These are phyloP conservation scores for Sterna hirundo DNA, from an alignment of 2,113 vertebrate species.

Conservation along the genomic window DNA sequence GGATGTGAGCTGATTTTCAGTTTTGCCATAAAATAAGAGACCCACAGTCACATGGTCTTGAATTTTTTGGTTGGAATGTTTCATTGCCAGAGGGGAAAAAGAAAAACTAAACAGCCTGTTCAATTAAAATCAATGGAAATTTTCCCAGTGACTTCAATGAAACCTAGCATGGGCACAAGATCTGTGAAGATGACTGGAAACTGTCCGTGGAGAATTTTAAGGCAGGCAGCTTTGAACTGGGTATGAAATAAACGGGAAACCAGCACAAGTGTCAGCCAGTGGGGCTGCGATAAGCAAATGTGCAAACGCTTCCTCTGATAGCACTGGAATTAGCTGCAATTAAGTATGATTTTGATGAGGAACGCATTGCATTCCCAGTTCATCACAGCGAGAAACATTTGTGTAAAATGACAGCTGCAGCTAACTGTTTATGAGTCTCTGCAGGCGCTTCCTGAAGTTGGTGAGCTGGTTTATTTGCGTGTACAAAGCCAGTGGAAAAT, in stretches of 20 bases:
- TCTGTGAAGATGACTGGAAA: constrained; percentile 33
- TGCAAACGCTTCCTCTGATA: constrained; percentile 15
- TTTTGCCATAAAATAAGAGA: neutral
- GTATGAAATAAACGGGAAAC: neutral
- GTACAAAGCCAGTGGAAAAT: neutral
- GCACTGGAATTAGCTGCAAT: constrained; percentile 35
- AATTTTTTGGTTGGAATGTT: neutral
- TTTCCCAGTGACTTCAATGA: constrained; percentile 23
- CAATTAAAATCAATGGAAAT: constrained; percentile 44
- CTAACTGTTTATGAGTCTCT: neutral
- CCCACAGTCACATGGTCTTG: neutral
- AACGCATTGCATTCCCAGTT: neutral
- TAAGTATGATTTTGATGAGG: neutral
- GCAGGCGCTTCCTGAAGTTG: neutral
- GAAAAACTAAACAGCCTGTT: neutral
- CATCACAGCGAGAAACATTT: neutral
- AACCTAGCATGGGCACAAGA: neutral
- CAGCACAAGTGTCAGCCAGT: neutral
- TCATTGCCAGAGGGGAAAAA: neutral
- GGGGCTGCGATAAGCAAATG: constrained; percentile 36
- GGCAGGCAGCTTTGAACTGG: constrained; percentile 45
- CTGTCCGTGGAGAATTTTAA: constrained; percentile 1
- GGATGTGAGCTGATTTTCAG: neutral
- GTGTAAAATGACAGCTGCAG: constrained; percentile 3
- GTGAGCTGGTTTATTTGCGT: neutral